Evolutionary conservation across 37 sponge, comb jelly and placozoan species (phyloP).

Genomic region (Oscarella lobularis): DNA sequence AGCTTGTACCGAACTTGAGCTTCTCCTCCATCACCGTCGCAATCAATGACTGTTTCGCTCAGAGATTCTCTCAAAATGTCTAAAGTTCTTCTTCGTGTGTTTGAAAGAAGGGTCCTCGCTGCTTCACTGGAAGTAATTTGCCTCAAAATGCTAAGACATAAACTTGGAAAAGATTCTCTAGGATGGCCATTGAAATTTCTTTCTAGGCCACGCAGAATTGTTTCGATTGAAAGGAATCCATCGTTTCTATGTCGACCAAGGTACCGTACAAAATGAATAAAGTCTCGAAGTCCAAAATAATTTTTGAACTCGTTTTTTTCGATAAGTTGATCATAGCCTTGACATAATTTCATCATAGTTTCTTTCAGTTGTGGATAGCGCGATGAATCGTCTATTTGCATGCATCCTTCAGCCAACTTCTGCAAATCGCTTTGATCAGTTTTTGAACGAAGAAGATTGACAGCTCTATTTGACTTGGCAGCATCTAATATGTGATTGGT

Average conservation of each 20-base stretch:
- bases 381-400: neutral
- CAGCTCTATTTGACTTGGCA: neutral
- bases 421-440: neutral
- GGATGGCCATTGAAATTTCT: slow-evolving; percentile 77
- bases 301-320: neutral
- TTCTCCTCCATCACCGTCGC: slow-evolving; percentile 16
- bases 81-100: slow-evolving; percentile 25
- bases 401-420: neutral
- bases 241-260: slow-evolving; percentile 29
- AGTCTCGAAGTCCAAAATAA: slow-evolving; percentile 77
- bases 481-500: neutral
- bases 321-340: slow-evolving; percentile 25
- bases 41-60: slow-evolving; percentile 4
- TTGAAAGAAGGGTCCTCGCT: too few relatives aligned
- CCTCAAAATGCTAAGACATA: slow-evolving; percentile 34
- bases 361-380: too few relatives aligned
- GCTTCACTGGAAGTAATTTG: slow-evolving; percentile 24
- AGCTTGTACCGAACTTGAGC: slow-evolving; percentile 77
- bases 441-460: neutral
- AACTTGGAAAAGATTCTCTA: slow-evolving; percentile 26
- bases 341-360: too few relatives aligned
- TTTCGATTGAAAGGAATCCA: slow-evolving; percentile 21
- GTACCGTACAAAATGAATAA: slow-evolving; percentile 69
- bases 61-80: slow-evolving; percentile 45
- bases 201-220: slow-evolving; percentile 67